Conservation (phyloP, 2,888 invertebrate species). For the Allacma fusca region DNA sequence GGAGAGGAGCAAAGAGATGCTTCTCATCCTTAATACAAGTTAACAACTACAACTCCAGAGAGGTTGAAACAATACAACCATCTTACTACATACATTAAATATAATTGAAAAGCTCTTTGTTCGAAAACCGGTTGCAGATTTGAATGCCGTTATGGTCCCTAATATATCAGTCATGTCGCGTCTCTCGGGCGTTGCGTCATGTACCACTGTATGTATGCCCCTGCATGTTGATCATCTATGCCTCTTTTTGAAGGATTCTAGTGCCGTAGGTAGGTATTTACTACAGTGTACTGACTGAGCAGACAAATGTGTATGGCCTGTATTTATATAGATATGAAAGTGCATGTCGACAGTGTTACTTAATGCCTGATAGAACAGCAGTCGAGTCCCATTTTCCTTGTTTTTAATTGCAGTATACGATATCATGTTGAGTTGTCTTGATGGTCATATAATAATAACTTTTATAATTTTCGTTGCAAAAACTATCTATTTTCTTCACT, state of each 20-base stretch:
- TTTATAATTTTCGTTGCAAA: background rate
- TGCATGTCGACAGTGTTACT: background rate
- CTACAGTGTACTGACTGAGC: too few species aligned
- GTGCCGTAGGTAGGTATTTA: too few species aligned
- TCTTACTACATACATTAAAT: slow-evolving; percentile 21
- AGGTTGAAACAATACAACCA: slow-evolving; percentile 39
- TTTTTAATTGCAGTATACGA: background rate
- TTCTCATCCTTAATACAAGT: slow-evolving; percentile 3
- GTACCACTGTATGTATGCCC: background rate
- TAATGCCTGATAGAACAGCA: background rate
- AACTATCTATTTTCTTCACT: too few species aligned
- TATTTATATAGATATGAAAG: background rate
- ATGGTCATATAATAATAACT: background rate
- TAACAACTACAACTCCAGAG: slow-evolving; percentile 20
- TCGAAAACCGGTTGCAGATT: slow-evolving; percentile 46
- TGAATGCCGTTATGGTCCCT: slow-evolving; percentile 46
- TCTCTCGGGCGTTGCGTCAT: slow-evolving; percentile 24
- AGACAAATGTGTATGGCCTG: too few species aligned
- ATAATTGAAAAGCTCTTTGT: slow-evolving; percentile 44
- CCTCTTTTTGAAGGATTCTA: too few species aligned
- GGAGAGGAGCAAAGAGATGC: background rate
- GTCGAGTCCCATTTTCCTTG: background rate
- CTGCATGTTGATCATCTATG: too few species aligned
- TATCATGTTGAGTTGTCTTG: slow-evolving; percentile 16
- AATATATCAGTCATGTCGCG: slow-evolving; percentile 45